Evolutionary conservation across 2,888 invertebrate genomes (phyloP).

Genomic region (Meandrusa payeni): DNA sequence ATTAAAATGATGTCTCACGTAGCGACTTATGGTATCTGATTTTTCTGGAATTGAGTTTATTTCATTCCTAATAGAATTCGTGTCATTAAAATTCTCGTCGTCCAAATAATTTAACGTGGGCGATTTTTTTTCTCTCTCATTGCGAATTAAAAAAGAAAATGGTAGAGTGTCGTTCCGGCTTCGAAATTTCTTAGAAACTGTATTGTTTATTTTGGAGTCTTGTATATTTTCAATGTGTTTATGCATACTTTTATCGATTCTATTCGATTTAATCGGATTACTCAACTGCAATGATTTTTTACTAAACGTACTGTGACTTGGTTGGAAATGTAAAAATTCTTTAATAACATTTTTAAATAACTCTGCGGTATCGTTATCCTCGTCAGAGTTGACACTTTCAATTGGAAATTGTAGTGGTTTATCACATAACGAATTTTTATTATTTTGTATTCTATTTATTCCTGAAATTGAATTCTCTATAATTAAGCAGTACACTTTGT

Average conservation of each 20-base stretch:
- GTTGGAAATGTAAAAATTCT: slow-evolving; percentile 43
- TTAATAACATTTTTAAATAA: slow-evolving; percentile 49
- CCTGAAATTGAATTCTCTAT: neutral
- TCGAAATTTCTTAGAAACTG: neutral
- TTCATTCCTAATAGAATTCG: neutral
- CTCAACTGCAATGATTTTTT: neutral
- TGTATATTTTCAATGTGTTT: neutral
- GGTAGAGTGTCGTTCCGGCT: neutral
- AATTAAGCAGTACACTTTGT: no score
- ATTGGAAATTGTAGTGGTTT: no score
- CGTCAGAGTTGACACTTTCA: neutral
- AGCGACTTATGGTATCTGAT: neutral
- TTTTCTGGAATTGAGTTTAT: neutral
- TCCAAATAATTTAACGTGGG: no score
- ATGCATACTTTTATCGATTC: neutral
- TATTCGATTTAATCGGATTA: neutral
- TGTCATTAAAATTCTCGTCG: neutral
- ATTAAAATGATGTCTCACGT: neutral
- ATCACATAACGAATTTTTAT: no score
- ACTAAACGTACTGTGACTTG: slow-evolving; percentile 14
- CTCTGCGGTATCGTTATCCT: slow-evolving; percentile 38
- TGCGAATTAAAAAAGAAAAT: neutral
- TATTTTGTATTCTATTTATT: neutral
- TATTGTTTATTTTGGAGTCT: neutral
- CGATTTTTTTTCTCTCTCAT: no score